A percentile compares a stretch with the other conserved stretches of the same genome.
These are phyloP conservation scores for Todiramphus chloris DNA, from an alignment of 2,113 vertebrate genomes.

Conservation along the genomic window DNA sequence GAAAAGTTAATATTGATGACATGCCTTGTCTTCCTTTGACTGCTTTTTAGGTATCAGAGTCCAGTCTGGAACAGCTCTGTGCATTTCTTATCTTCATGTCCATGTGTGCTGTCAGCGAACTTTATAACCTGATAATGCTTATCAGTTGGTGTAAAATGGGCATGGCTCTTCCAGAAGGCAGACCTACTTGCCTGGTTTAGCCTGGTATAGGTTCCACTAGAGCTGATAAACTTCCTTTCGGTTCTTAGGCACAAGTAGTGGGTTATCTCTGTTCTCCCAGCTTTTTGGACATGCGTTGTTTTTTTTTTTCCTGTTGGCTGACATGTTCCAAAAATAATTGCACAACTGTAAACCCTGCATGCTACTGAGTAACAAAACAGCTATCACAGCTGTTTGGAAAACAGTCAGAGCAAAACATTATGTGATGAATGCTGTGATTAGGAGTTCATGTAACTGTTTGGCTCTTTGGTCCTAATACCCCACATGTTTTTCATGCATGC, in stretches of 20 bases:
- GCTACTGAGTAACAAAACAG: not conserved
- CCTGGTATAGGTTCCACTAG: not conserved
- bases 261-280: not conserved
- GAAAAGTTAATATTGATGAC: not conserved
- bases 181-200: not conserved
- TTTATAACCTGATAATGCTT: not conserved
- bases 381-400: not conserved
- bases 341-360: not conserved
- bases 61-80: not conserved
- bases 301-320: not conserved
- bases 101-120: not conserved
- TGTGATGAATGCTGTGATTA: not conserved
- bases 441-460: not conserved
- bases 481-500: not conserved
- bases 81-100: slow-evolving; percentile 4
- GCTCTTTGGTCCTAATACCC: not conserved
- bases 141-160: not conserved
- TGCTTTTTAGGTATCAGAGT: not conserved
- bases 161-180: not conserved
- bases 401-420: not conserved
- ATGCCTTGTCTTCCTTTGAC: not conserved
- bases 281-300: not conserved
- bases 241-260: not conserved
- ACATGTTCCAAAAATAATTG: not conserved
- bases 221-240: not conserved